phyloP scores from a whole-genome alignment of 2,797 vertebrate genomes.

The Pangasius macronema region DNA sequence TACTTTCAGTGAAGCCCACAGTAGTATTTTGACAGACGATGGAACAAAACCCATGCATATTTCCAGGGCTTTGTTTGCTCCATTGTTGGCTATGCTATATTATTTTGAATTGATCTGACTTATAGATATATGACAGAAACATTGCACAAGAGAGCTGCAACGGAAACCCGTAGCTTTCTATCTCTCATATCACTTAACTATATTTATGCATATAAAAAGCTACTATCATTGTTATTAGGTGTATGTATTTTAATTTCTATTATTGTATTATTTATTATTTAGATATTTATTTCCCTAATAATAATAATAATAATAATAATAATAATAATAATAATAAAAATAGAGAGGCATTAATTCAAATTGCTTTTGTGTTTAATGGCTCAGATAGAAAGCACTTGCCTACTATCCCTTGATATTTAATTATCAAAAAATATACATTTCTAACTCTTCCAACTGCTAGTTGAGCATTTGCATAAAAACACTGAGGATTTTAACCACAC shows the following conservation, averaged over 20 bases:
- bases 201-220: background rate
- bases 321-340: background rate
- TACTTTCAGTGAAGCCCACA: background rate
- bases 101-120: background rate
- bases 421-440: constrained; percentile 10
- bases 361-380: background rate
- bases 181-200: background rate
- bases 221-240: background rate
- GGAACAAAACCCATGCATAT: background rate
- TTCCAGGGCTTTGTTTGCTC: background rate
- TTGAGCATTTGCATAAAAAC: constrained; percentile 69
- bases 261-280: background rate
- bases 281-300: background rate
- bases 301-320: background rate
- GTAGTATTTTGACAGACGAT: background rate
- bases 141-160: background rate
- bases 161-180: background rate
- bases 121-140: background rate
- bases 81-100: background rate
- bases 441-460: background rate
- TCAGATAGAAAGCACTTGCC: background rate
- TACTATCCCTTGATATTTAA: constrained; percentile 15
- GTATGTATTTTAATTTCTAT: background rate
- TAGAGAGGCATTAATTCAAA: background rate
- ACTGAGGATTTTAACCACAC: constrained; percentile 54